Evolutionary conservation across 1,140 invertebrate species (phyloP).

Genomic region (Orius insidiosus): DNA sequence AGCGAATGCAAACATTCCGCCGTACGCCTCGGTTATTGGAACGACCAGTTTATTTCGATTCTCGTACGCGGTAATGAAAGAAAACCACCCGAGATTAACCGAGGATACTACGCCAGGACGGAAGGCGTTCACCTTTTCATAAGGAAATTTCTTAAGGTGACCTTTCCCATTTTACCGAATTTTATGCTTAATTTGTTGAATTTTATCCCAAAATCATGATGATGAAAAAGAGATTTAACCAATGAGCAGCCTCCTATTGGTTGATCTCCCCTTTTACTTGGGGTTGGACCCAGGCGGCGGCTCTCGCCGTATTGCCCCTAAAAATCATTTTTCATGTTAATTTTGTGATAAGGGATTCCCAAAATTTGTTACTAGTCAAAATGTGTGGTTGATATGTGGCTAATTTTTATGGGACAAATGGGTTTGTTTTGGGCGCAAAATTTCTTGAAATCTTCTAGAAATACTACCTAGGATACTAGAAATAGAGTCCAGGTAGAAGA

Average conservation of each 20-base stretch:
- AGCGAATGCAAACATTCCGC: slow-evolving; percentile 85
- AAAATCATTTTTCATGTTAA: too few relatives aligned
- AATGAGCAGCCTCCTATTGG: neutral
- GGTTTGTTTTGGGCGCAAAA: too few relatives aligned
- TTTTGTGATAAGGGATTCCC: too few relatives aligned
- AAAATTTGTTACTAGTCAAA: too few relatives aligned
- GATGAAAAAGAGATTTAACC: neutral
- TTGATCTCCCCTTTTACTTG: neutral
- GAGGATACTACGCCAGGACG: slow-evolving; percentile 90
- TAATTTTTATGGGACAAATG: too few relatives aligned
- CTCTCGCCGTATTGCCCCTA: too few relatives aligned
- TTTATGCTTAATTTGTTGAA: neutral
- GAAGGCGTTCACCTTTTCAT: slow-evolving; percentile 68
- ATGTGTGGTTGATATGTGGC: too few relatives aligned
- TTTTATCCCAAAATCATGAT: neutral
- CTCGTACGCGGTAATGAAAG: slow-evolving; percentile 60
- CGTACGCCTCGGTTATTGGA: slow-evolving; percentile 86
- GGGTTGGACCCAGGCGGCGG: too few relatives aligned
- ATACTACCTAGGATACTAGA: too few relatives aligned
- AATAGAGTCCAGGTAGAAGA: too few relatives aligned
- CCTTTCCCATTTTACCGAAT: neutral
- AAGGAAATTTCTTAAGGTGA: slow-evolving; percentile 64
- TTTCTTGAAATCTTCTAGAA: too few relatives aligned
- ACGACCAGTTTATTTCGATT: slow-evolving; percentile 74
- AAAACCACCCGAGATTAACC: slow-evolving; percentile 91